Base-by-base conservation (phyloP, 1,140 invertebrate species). In the Hirudo medicinalis region DNA sequence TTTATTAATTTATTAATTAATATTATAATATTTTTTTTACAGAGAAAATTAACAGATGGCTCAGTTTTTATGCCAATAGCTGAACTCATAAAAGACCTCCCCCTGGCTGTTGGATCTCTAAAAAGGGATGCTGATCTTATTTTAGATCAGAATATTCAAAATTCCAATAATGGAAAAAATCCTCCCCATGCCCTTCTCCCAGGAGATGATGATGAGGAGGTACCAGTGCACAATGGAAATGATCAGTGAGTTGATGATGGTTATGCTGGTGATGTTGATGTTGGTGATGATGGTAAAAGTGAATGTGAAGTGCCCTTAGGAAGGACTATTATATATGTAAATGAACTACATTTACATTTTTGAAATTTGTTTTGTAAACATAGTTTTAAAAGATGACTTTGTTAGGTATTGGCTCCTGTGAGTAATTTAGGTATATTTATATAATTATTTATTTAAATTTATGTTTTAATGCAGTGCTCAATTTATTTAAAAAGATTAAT, bases 151-250 rank as follows among this genome's bases (percentile, higher is more conserved):
- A 32, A 63, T 22, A 2, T 22, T n/a, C 22, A 32, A 13, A 32
- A 63, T 22, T 22, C 22, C 8, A 32, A 63, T 0, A 20, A 22
- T 29, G 66, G 53, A 17, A 67, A 72, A 43, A 74, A 53, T 20
- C 77, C 78, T 29, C 74, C 76, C 0, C 77, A 79, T 68, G 76
- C 78, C 5, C 63, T 78, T 36, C 72, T 79, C 17, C 76, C 76
- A 13, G 76, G 77, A 53, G 78, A 79, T 36, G 75, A 77, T 29
- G 69, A 72, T 36, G 77, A 78, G 66, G 77, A 77, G 67, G 74
- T 78, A 0, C 78, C 78, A 17, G 78, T 79, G 9, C 78, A 79
- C 74, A 74, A 76, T 25, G 75, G 77, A 17, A 77, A 77, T 53
- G 77, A 76, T 55, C 78, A 74, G 78, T 79, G 67, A 70, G 74